Evolutionary conservation across 2,888 invertebrate species (phyloP).

Genomic region (Drosophila prostipennis): DNA sequence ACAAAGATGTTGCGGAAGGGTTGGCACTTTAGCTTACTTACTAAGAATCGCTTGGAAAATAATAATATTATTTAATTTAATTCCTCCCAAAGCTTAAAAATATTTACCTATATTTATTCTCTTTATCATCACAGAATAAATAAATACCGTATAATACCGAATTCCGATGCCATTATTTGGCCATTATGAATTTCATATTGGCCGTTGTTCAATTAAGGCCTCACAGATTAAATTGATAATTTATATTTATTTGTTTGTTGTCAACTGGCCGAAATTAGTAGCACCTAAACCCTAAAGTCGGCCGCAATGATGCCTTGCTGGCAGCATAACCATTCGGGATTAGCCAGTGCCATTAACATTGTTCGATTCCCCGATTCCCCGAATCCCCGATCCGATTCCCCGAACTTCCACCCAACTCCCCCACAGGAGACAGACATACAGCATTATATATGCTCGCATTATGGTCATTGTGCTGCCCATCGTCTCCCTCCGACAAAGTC

Average conservation of each 20-base stretch:
- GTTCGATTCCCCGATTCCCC: background rate
- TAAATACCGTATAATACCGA: background rate
- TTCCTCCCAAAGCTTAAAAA: too few species aligned
- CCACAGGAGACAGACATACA: background rate
- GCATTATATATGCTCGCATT: slow-evolving; percentile 40
- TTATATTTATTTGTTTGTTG: background rate
- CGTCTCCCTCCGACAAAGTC: slow-evolving; percentile 42
- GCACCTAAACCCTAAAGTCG: background rate
- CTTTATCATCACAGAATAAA: too few species aligned
- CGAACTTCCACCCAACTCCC: background rate
- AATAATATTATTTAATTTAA: too few species aligned
- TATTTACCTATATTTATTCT: too few species aligned
- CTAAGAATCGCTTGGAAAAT: too few species aligned
- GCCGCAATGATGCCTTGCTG: slow-evolving; percentile 2
- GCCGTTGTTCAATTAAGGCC: background rate
- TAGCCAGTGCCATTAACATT: slow-evolving; percentile 11
- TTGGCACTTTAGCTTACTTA: too few species aligned
- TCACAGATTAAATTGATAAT: background rate
- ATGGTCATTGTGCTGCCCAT: slow-evolving; percentile 33
- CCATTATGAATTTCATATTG: slow-evolving; percentile 4
- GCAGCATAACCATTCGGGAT: slow-evolving; percentile 7
- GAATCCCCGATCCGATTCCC: background rate
- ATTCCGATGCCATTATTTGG: background rate
- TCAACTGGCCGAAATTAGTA: background rate
- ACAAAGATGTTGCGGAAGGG: background rate